Base-by-base conservation (phyloP, 37 sponge, comb jelly and placozoan genomes). In the Dysidea cf. avara region DNA sequence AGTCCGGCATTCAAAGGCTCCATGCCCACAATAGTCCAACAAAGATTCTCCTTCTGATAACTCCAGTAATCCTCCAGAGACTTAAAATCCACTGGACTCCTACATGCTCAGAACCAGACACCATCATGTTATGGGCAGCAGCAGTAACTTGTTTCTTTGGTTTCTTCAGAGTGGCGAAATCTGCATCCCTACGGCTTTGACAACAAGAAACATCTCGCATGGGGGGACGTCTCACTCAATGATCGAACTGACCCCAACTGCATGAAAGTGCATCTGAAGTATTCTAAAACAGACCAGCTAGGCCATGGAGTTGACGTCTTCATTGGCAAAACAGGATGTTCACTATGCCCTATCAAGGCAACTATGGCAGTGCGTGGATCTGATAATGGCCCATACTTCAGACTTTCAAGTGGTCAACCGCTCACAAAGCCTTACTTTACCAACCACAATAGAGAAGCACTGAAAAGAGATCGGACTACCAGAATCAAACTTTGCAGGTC, bases 241-340 rank as follows among this genome's bases (percentile, higher is more conserved):
- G 9, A 9, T 9, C 5, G 5, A 43, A 9, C 5, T 9, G 9
- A 43, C 9, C 46, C 46, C 7, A 5, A 43, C 7, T 12, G 39
- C 46, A 5, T 78, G 33, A 28, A 39, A 32, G 35, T 78, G 2
- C 48, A 68, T 11, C 50, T 78, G 24, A 78, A 68, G 51, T 17
- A 18, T 30, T 78, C 79, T 25, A 78, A 78, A 37, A 36, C 39
- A 33, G 81, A 80, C 31, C 81, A 80, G 40, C 33, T 71, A 9
- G 72, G 81, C 7, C 43, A 33, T 39, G 81, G 81, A 3, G 81
- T 53, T 2, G 64, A 63, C 17, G 56, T 80, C 3, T 53, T 51
- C 16, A 13, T 80, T 5, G 72, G 72, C 30, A n/a, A 63, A 2
- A 71, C 81, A 22, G 64, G 40, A 2, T 47, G 54, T 54, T 16